Conservation (phyloP, 2,113 vertebrate genomes). For the Oncorhynchus keta region DNA sequence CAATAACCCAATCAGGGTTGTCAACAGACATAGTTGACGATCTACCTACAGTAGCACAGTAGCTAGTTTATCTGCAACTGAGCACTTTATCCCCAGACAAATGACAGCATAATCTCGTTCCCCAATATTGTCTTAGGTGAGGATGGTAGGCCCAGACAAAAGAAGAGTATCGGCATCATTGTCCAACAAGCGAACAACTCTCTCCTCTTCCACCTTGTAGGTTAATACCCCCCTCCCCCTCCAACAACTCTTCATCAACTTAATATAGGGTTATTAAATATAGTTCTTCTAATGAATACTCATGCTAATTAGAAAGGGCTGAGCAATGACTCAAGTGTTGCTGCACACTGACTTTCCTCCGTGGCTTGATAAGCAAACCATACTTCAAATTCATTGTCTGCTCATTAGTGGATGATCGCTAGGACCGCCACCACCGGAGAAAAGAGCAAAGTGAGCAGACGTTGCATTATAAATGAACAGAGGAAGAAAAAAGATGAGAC, state of each 20-base stretch:
- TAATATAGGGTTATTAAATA: constrained; percentile 68
- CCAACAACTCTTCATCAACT: constrained; percentile 45
- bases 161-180: constrained; percentile 43
- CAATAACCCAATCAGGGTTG: background rate
- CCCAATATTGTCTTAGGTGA: constrained; percentile 35
- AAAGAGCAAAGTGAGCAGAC: constrained; percentile 50
- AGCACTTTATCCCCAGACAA: background rate
- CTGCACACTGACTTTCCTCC: constrained; percentile 54
- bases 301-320: constrained; percentile 70
- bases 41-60: background rate
- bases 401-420: constrained; percentile 44
- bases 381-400: constrained; percentile 60
- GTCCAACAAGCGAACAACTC: constrained; percentile 45
- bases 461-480: constrained; percentile 18
- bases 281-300: constrained; percentile 68
- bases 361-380: constrained; percentile 57
- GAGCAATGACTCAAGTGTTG: constrained; percentile 45
- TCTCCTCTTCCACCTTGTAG: constrained; percentile 33
- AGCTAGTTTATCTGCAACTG: too few relatives aligned
- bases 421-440: constrained; percentile 28
- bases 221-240: constrained; percentile 42
- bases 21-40: background rate
- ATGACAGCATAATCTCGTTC: background rate
- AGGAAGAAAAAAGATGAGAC: constrained; percentile 13
- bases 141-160: constrained; percentile 26